Base-by-base conservation (phyloP, 2,888 invertebrate species). In the Scaptomyza caliginosa region DNA sequence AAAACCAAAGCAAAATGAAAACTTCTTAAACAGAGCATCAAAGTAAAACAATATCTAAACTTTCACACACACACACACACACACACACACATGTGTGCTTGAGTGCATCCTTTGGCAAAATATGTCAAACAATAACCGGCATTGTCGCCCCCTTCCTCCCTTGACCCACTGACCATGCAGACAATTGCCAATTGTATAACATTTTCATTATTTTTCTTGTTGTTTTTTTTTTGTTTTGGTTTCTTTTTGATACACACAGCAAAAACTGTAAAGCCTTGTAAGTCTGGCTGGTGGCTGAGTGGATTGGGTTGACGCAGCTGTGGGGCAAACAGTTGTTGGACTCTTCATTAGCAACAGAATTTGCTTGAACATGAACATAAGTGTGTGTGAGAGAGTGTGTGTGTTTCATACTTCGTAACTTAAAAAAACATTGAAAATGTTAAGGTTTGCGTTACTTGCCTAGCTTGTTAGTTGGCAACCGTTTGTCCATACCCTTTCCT, bases 311-410 rank as follows among this genome's bases (percentile, higher is more conserved):
- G 51, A 17, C 56, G n/a, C 51, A 34, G 24, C 30, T 30, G 21
- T n/a, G 39, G 36, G 32, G 1, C 13, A 34, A 30, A 30, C 16
- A n/a, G 19, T 55, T 74, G 52, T 66, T 49, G 67, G 64, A 36
- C 83, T 79, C 83, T 79, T 85, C 72, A 85, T 80, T 80, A 82
- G 82, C 62, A 65, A 62, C 58, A 40, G 57, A 59, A 60, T 75
- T 48, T 40, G 52, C 45, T 56, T 45, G 23, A 28, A 48, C 52
- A 52, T 23, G 36, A 23, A 19, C 26, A 23, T 46, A 43, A 46
- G 49, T 65, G 55, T 71, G 57, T 50, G 58, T 58, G 40, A 54
- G 45, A 59, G 55, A 67, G 57, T 56, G 58, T 63, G 49, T 65
- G 55, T 72, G 50, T 52, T 51, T 55, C 48, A 64, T 74, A 64